Evolutionary conservation across 2,797 vertebrate species (phyloP).

Genomic region (Tokudaia tokunoshimensis): DNA sequence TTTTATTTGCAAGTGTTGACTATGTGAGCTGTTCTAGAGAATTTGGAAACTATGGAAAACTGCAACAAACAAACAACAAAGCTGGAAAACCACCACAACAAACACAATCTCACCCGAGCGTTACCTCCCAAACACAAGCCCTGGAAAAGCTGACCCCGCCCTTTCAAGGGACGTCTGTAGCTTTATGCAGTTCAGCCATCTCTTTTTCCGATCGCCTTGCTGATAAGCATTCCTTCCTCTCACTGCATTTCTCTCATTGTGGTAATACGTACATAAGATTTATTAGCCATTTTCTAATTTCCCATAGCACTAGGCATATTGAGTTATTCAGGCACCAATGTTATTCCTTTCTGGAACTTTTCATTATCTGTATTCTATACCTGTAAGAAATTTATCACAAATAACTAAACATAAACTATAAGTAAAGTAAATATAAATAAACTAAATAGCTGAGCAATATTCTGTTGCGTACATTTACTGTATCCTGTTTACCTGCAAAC

Average conservation of each 20-base stretch:
- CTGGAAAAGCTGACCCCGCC: not conserved
- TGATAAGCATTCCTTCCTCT: not conserved
- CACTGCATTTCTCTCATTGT: conserved; percentile 2
- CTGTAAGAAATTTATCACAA: not conserved
- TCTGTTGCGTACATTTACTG: not conserved
- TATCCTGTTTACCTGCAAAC: not conserved
- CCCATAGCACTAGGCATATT: not conserved
- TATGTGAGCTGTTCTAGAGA: conserved; percentile 2
- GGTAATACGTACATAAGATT: not conserved
- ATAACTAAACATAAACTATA: too few relatives aligned
- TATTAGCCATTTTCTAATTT: not conserved
- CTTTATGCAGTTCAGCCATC: not conserved
- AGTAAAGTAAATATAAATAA: too few relatives aligned
- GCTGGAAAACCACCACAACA: not conserved
- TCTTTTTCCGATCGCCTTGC: not conserved
- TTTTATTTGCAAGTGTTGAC: not conserved
- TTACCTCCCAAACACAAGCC: not conserved
- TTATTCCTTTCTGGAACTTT: not conserved
- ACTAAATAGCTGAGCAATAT: not conserved
- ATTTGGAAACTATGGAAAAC: conserved; percentile 14
- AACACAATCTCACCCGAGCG: too few relatives aligned
- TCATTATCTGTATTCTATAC: not conserved
- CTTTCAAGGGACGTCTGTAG: not conserved
- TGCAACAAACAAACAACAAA: not conserved
- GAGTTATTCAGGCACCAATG: fast-evolving